Evolutionary conservation across 2,797 vertebrate species (phyloP).

Genomic region (Lepus townsendii): DNA sequence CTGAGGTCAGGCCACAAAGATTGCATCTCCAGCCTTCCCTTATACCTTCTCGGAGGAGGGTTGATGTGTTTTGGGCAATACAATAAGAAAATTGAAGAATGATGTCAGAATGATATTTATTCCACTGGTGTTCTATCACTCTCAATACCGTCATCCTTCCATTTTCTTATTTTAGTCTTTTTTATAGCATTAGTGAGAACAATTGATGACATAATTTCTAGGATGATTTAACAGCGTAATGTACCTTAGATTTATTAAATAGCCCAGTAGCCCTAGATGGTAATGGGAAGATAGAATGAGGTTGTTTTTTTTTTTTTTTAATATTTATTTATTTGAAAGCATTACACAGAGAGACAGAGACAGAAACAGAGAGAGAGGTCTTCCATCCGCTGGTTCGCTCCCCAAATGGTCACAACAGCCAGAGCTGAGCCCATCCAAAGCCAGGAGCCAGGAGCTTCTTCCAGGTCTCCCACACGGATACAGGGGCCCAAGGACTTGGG

Average conservation of each 20-base stretch:
- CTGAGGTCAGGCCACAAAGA: not conserved
- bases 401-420: too few relatives aligned
- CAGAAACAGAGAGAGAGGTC: too few relatives aligned
- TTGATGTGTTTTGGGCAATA: not conserved
- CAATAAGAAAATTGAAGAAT: not conserved
- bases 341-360: too few relatives aligned
- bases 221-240: not conserved
- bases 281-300: constrained; percentile 53
- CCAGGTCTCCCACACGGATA: too few relatives aligned
- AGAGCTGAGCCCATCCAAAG: too few relatives aligned
- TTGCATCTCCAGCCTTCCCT: constrained; percentile 5
- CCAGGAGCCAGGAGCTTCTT: too few relatives aligned
- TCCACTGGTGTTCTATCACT: not conserved
- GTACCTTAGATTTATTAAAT: constrained; percentile 53
- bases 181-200: not conserved
- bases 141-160: not conserved
- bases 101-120: not conserved
- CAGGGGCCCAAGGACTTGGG: too few relatives aligned
- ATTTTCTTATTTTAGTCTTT: not conserved
- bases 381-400: too few relatives aligned
- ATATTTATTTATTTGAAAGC: too few relatives aligned
- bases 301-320: constrained; percentile 38
- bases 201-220: constrained; percentile 50
- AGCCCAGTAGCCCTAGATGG: not conserved
- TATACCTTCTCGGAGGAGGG: constrained; percentile 16